Percentiles rank a stretch among this genome's conserved stretches.
phyloP scores from a whole-genome alignment of 2,888 invertebrate species.

The Spodoptera exigua region DNA sequence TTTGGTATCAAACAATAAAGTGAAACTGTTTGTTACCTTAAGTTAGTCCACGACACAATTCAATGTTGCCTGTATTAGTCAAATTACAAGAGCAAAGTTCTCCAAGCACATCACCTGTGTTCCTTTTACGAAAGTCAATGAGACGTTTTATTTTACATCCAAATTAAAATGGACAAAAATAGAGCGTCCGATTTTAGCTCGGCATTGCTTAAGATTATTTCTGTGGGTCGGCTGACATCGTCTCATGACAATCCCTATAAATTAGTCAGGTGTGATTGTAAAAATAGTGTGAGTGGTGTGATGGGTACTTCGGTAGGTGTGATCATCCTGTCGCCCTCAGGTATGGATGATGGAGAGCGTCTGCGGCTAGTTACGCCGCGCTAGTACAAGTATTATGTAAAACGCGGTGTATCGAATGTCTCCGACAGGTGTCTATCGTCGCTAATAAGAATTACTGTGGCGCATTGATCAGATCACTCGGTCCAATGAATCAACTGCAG shows the following conservation, averaged over 20 bases:
- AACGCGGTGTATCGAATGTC: constrained; percentile 75
- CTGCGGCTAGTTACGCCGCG: constrained; percentile 54
- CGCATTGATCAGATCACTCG: constrained; percentile 59
- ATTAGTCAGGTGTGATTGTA: constrained; percentile 23
- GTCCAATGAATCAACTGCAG: constrained; percentile 49
- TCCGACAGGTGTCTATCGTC: constrained; percentile 75
- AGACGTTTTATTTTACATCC: constrained; percentile 43
- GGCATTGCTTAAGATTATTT: constrained; percentile 49
- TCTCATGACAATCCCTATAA: constrained; percentile 30
- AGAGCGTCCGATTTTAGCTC: constrained; percentile 43
- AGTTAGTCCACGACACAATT: constrained; percentile 38
- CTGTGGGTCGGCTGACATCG: constrained; percentile 43
- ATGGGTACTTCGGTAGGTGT: constrained; percentile 45
- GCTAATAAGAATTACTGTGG: constrained; percentile 72
- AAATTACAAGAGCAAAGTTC: constrained; percentile 38
- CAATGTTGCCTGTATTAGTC: constrained; percentile 49
- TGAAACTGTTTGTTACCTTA: constrained; percentile 45
- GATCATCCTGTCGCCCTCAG: constrained; percentile 52
- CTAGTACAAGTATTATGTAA: constrained; percentile 77
- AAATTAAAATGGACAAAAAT: constrained; percentile 45
- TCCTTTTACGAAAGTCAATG: constrained; percentile 45
- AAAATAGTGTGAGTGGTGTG: constrained; percentile 49
- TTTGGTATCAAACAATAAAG: constrained; percentile 50
- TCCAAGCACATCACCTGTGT: constrained; percentile 28
- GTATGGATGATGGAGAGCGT: constrained; percentile 66